These are phyloP conservation scores for Nothobranchius kuhntae DNA, from an alignment of 2,113 vertebrate species.

Conservation along the genomic window DNA sequence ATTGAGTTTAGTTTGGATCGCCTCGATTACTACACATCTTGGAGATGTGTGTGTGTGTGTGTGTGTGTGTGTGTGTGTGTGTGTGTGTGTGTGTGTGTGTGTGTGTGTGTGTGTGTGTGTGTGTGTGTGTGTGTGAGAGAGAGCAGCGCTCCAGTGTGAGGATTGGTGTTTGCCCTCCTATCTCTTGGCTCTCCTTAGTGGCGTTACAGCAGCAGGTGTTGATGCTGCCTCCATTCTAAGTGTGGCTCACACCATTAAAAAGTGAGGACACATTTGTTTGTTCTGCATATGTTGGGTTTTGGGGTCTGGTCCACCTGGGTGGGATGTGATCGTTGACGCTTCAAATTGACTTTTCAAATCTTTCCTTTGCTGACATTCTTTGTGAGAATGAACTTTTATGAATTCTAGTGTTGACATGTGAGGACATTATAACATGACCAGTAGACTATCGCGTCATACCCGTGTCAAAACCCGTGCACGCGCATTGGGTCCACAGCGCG, in stretches of 20 bases:
- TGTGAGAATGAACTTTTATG: too few species aligned
- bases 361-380: conserved; percentile 8
- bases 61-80: too few species aligned
- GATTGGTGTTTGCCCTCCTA: conserved; percentile 63
- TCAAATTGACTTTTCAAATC: conserved; percentile 68
- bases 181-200: conserved; percentile 49
- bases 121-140: too few species aligned
- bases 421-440: too few species aligned
- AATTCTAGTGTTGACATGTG: too few species aligned
- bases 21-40: too few species aligned
- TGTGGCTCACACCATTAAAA: conserved; percentile 81
- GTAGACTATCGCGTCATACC: too few species aligned
- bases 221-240: conserved; percentile 66
- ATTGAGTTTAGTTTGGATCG: too few species aligned
- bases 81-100: neutral
- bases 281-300: conserved; percentile 68
- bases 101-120: too few species aligned
- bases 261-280: conserved; percentile 67
- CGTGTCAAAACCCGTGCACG: too few species aligned
- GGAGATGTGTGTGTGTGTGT: too few species aligned
- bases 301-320: conserved; percentile 44
- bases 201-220: conserved; percentile 68
- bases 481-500: too few species aligned
- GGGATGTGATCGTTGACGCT: conserved; percentile 63
- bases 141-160: conserved; percentile 43